A percentile compares a stretch with the other conserved stretches of the same genome.
Conservation (phyloP, 2,888 invertebrate species). For the Latheticus oryzae region DNA sequence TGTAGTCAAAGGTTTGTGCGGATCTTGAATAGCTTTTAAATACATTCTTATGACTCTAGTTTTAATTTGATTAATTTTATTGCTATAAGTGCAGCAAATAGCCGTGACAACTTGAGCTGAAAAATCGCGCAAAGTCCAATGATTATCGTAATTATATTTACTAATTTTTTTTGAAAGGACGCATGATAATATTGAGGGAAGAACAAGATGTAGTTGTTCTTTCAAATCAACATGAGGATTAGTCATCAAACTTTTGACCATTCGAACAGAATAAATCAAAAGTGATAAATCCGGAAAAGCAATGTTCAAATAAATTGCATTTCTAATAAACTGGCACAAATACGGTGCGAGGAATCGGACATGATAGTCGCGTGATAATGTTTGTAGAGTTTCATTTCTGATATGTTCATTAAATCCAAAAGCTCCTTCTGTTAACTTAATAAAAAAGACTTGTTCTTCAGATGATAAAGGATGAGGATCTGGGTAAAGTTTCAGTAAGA, state of each 20-base stretch:
- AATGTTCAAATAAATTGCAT: slow-evolving; percentile 54
- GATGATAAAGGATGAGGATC: slow-evolving; percentile 51
- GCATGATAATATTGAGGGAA: slow-evolving; percentile 56
- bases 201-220: slow-evolving; percentile 50
- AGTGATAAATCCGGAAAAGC: slow-evolving; percentile 55
- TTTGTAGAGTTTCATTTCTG: slow-evolving; percentile 52
- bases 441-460: slow-evolving; percentile 56
- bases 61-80: slow-evolving; percentile 53
- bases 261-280: slow-evolving; percentile 55
- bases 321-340: slow-evolving; percentile 53
- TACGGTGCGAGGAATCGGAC: slow-evolving; percentile 52
- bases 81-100: slow-evolving; percentile 51
- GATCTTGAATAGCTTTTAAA: slow-evolving; percentile 48
- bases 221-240: slow-evolving; percentile 51
- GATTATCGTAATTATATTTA: slow-evolving; percentile 57
- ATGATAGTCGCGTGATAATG: slow-evolving; percentile 51
- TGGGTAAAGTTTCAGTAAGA: slow-evolving; percentile 53
- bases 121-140: slow-evolving; percentile 58
- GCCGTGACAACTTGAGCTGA: slow-evolving; percentile 52
- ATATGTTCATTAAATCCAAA: slow-evolving; percentile 57
- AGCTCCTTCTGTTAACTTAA: slow-evolving; percentile 55
- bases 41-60: slow-evolving; percentile 53
- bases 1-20: slow-evolving; percentile 51
- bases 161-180: slow-evolving; percentile 53
- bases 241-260: slow-evolving; percentile 54